Evolutionary conservation across 2,797 vertebrate genomes (phyloP).

Genomic region (Anguilla marmorata): DNA sequence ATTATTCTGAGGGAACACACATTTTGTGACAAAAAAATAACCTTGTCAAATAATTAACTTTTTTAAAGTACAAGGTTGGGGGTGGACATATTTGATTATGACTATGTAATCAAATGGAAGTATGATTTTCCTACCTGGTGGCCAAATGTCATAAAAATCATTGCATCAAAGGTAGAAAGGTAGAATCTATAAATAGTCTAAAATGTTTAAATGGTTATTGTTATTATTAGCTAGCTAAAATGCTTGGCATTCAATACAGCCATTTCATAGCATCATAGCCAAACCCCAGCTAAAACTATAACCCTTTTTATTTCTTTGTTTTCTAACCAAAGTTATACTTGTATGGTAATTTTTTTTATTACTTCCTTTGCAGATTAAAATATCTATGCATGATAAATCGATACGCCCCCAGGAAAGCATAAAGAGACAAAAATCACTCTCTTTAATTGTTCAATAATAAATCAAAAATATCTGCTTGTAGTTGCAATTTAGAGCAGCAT

Average conservation of each 20-base stretch:
- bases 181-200: slow-evolving; percentile 1
- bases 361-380: background rate
- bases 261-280: background rate
- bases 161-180: background rate
- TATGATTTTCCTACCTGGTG: background rate
- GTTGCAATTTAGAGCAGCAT: background rate
- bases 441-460: background rate
- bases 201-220: background rate
- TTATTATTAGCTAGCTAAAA: no score
- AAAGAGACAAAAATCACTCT: background rate
- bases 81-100: background rate
- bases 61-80: background rate
- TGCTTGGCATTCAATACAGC: no score
- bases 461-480: background rate
- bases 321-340: background rate
- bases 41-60: background rate
- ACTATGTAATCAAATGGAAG: background rate
- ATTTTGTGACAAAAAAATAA: background rate
- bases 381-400: background rate
- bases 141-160: background rate
- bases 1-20: background rate
- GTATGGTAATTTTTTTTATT: background rate
- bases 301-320: background rate
- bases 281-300: background rate
- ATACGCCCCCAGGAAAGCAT: background rate